Evolutionary conservation across 2,888 invertebrate species (phyloP).

Genomic region (Cheilosia soror): DNA sequence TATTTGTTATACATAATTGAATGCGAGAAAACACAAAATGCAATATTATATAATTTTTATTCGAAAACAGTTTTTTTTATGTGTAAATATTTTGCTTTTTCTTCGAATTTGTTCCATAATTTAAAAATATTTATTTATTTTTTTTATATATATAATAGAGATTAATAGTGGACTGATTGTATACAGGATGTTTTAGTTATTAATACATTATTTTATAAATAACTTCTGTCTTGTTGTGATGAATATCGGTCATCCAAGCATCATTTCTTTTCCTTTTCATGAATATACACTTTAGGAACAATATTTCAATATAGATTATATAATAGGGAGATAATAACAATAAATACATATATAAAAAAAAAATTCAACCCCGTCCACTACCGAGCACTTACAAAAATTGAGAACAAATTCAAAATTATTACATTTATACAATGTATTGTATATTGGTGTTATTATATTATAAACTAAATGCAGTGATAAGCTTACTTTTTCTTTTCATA

Average conservation of each 20-base stretch:
- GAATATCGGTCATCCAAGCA: constrained; percentile 43
- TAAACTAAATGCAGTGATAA: constrained; percentile 51
- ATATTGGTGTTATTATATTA: constrained; percentile 11
- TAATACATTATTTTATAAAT: constrained; percentile 20
- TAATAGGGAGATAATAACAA: constrained; percentile 17
- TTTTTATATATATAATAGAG: constrained; percentile 32
- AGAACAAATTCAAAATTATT: constrained; percentile 5
- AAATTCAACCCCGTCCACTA: neutral
- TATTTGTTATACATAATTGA: neutral
- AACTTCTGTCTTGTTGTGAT: constrained; percentile 38
- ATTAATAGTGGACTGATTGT: constrained; percentile 70
- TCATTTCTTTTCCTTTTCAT: constrained; percentile 23
- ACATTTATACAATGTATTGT: neutral
- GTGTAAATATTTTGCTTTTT: constrained; percentile 60
- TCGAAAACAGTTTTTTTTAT: constrained; percentile 53
- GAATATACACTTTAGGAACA: constrained; percentile 58
- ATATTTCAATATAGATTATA: constrained; percentile 33
- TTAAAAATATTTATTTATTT: constrained; percentile 51
- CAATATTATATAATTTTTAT: constrained; percentile 46
- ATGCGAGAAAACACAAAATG: neutral
- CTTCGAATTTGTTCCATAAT: constrained; percentile 41
- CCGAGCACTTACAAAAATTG: constrained; percentile 9
- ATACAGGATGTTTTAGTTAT: constrained; percentile 52
- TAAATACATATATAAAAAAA: constrained; percentile 16
- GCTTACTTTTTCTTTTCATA: constrained; percentile 6